Percentiles rank a stretch among this genome's conserved stretches.
Conservation (phyloP, 2,797 vertebrate genomes). For the Antrozous pallidus region DNA sequence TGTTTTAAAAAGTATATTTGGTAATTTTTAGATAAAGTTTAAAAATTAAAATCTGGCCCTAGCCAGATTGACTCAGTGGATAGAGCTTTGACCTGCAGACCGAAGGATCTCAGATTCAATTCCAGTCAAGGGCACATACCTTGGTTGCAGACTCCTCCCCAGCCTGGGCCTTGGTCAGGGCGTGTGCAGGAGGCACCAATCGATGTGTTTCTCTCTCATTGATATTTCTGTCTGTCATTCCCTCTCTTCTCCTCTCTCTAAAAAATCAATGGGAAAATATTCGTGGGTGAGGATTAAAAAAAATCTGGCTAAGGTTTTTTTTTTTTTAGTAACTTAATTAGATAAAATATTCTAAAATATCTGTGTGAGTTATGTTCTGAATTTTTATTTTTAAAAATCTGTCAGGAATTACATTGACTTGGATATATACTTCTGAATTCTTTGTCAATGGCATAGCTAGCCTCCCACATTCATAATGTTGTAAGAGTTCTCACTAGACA, state of each 20-base stretch:
- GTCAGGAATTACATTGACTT: background rate
- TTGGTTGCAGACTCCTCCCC: no score
- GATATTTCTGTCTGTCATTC: no score
- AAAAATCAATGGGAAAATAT: no score
- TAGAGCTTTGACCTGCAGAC: no score
- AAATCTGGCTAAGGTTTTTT: background rate
- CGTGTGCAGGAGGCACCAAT: no score
- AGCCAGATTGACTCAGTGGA: no score
- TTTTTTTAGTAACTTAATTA: background rate
- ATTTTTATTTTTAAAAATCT: background rate
- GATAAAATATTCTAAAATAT: background rate
- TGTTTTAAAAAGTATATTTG: slow-evolving; percentile 21
- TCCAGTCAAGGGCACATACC: no score
- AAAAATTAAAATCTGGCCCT: background rate
- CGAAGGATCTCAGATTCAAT: no score
- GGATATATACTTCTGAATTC: background rate
- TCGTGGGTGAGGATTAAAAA: background rate
- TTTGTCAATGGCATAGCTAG: background rate
- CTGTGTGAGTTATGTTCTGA: background rate
- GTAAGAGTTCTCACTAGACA: background rate
- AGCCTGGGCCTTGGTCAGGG: no score
- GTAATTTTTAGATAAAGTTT: background rate
- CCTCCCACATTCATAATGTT: background rate
- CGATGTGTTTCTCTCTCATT: no score
- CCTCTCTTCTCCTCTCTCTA: no score